Evolutionary conservation across 2,888 invertebrate genomes (phyloP), one percentile per base, ranked within the genome.

Genomic region (Euspilapteryx auroguttella): DNA sequence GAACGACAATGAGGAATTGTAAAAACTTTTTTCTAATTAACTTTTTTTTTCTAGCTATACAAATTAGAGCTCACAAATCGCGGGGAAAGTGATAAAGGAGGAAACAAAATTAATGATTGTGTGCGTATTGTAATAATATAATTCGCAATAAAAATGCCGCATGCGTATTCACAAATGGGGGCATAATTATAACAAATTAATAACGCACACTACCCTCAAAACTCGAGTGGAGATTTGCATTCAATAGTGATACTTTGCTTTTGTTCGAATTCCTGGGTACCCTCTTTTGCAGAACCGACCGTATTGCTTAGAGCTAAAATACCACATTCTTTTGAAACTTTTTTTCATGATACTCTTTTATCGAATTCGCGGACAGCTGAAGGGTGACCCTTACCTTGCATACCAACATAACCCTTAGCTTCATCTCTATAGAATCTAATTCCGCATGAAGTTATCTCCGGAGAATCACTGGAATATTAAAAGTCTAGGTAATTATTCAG

Each of bases 401-500:
- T 43, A 33, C 37, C 25, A 59, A 54, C 47, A 39, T 47, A 35
- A 41, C 48, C 55, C 48, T 37, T 64, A 51, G 33, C 2, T 0
- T 12, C 28, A 32, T 25, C n/a, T 13, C 2, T 17, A 32, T 42
- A 62, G 34, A 49, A 47, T 35, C 34, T 29, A 48, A 37, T 51
- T 33, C 55, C 17, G 37, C 15, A 37, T 32, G 41, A 8, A 21
- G 13, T 2, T 10, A 30, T 25, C 21, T 11, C 38, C 45, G 41
- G 45, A 47, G 53, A 68, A 71, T 68, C 73, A 66, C 73, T 75
- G 71, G 65, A 73, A 75, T 73, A 73, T 75, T 73, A 75, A 75
- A 75, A 75, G 68, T 73, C 73, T 64, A 66, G 66, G 73, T 75
- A 75, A 75, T 75, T 75, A 75, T 75, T 75, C 73, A 73, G 71